Base-by-base conservation (phyloP, 2,888 invertebrate genomes). In the Scaptomyza tumidula region DNA sequence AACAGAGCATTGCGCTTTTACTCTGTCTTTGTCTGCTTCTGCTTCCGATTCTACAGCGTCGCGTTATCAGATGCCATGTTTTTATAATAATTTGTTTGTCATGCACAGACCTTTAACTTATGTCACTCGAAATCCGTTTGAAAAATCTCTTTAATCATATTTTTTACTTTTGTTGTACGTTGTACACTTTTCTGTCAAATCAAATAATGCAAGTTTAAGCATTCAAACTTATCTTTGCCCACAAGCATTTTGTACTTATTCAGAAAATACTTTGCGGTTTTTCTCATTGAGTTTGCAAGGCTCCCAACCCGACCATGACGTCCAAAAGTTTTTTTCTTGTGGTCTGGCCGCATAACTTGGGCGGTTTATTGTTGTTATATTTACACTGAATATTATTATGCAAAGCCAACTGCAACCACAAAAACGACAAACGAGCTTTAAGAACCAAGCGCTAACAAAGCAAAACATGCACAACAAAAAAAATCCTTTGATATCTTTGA, bases 51-150 rank as follows among this genome's bases (percentile, higher is more conserved):
- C 44, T 48, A 3, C 14, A 7, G n/a, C 14, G 14, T 37, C 14
- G 16, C 16, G 27, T 53, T 68, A 68, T 64, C 48, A 75, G 55
- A 56, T 75, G 63, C 14, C 68, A 61, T 68, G 49, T 75, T 64
- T 68, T 60, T 50, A 55, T 58, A 75, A 75, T 75, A 57, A 59
- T 63, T 54, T 59, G 35, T 48, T 29, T 45, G 71, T 50, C 45
- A 50, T 35, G 53, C 52, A 48, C n/a, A 39, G 52, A 41, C 11
- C 37, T 43, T 54, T n/a, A 35, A 33, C 29, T 35, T 58, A 58
- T 54, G 44, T 45, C 41, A 44, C 39, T 52, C n/a, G 29, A 19
- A 35, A 29, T 58, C 45, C 57, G 37, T 43, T 50, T 46, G 6
- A 33, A 50, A 62, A 62, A 54, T 68, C 39, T 54, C 45, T 68